phyloP scores from a whole-genome alignment of 2,888 invertebrate species.

The Blastobasis adustella region DNA sequence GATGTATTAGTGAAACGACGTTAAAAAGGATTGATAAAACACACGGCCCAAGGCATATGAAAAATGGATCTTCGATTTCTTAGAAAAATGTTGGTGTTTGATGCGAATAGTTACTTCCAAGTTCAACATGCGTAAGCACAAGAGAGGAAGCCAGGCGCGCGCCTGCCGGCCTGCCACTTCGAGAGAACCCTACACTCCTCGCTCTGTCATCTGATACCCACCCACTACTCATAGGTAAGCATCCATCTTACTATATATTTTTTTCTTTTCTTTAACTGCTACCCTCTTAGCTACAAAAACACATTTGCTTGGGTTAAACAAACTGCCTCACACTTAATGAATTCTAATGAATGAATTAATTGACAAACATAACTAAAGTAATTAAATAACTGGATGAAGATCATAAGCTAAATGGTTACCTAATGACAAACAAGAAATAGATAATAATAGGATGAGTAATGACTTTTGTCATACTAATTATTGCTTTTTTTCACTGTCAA shows the following conservation, averaged over 20 bases:
- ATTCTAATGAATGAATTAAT: no score
- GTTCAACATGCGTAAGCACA: conserved; percentile 73
- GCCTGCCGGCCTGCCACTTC: conserved; percentile 65
- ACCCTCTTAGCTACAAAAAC: no score
- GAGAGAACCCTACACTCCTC: conserved; percentile 49
- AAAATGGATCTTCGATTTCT: conserved; percentile 71
- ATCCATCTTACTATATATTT: conserved; percentile 4
- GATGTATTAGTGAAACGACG: conserved; percentile 63
- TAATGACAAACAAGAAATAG: no score
- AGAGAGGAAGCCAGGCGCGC: conserved; percentile 62
- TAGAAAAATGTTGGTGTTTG: conserved; percentile 58
- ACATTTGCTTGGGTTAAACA: no score
- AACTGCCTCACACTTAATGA: no score
- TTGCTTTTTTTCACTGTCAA: conserved; percentile 55
- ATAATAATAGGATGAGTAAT: no score
- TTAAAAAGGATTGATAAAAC: conserved; percentile 61
- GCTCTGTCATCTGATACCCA: conserved; percentile 58
- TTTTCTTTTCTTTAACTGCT: background rate
- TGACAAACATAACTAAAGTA: no score
- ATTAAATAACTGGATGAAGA: no score
- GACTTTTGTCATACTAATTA: background rate
- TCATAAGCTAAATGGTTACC: no score
- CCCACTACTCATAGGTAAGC: conserved; percentile 42
- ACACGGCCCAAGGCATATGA: conserved; percentile 68
- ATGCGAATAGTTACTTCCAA: conserved; percentile 54